Percentiles rank a stretch among this genome's conserved stretches.
phyloP scores from a whole-genome alignment of 2,797 vertebrate genomes.

The Chanos chanos region DNA sequence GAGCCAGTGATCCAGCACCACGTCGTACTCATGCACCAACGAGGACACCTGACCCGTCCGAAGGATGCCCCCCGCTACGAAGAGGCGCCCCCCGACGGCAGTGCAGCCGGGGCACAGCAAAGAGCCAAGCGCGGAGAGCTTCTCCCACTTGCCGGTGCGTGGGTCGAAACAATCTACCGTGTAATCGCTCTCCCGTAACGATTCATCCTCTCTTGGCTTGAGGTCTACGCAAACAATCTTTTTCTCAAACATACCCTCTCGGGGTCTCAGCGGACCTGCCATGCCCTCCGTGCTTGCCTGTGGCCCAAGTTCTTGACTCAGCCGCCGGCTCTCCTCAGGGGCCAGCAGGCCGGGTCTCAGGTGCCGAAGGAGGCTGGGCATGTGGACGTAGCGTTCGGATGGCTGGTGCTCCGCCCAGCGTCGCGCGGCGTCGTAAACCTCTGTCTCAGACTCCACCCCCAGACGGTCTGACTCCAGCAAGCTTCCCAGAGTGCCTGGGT shows the following conservation, averaged over 20 bases:
- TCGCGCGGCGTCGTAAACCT: conserved; percentile 75
- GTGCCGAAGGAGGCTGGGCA: conserved; percentile 69
- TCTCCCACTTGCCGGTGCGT: conserved; percentile 77
- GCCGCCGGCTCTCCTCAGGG: conserved; percentile 67
- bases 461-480: conserved; percentile 77
- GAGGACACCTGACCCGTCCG: conserved; percentile 72
- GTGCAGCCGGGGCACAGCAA: conserved; percentile 77
- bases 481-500: conserved; percentile 73
- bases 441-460: conserved; percentile 74
- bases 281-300: conserved; percentile 61
- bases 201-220: conserved; percentile 70
- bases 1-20: conserved; percentile 73
- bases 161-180: conserved; percentile 80
- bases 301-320: conserved; percentile 69
- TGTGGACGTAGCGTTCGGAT: conserved; percentile 70
- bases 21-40: conserved; percentile 74
- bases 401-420: conserved; percentile 76
- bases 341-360: conserved; percentile 74
- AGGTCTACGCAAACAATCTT: conserved; percentile 81
- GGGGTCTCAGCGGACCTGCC: conserved; percentile 69
- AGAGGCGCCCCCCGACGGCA: conserved; percentile 70
- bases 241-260: conserved; percentile 83
- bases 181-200: conserved; percentile 58
- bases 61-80: conserved; percentile 76
- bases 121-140: conserved; percentile 71